phyloP scores from a whole-genome alignment of 2,888 invertebrate genomes.

The Stictocephala bisonia region DNA sequence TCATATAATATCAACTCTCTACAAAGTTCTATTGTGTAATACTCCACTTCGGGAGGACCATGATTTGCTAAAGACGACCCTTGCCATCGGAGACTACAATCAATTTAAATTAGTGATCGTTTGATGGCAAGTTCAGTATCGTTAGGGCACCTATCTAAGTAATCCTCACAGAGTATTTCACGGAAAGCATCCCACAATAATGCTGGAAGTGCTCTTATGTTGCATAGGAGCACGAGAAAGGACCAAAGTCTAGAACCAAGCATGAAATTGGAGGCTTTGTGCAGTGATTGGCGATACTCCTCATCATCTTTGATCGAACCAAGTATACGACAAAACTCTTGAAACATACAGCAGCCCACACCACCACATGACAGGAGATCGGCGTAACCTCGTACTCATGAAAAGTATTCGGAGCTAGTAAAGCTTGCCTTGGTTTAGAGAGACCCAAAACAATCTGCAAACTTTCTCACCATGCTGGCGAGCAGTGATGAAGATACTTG shows the following conservation, averaged over 20 bases:
- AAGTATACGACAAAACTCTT: constrained; percentile 29
- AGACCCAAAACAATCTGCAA: constrained; percentile 32
- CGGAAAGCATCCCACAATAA: constrained; percentile 36
- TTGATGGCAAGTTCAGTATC: constrained; percentile 14
- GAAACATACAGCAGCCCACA: constrained; percentile 27
- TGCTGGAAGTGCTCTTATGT: constrained; percentile 17
- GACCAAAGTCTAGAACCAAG: background rate
- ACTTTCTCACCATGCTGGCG: constrained; percentile 31
- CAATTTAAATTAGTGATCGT: constrained; percentile 31
- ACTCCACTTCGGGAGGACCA: constrained; percentile 38
- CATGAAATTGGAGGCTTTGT: constrained; percentile 39
- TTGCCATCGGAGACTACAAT: constrained; percentile 36
- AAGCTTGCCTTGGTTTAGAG: constrained; percentile 20
- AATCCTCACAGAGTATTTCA: constrained; percentile 40
- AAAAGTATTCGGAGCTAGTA: constrained; percentile 36
- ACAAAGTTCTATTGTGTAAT: constrained; percentile 35
- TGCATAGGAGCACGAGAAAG: constrained; percentile 31
- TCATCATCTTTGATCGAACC: constrained; percentile 34
- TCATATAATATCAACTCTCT: constrained; percentile 32
- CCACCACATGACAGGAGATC: constrained; percentile 35
- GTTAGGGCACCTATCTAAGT: background rate
- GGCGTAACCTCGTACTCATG: constrained; percentile 2
- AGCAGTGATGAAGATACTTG: constrained; percentile 27
- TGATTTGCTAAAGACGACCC: constrained; percentile 1
- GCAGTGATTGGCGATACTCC: constrained; percentile 31